phyloP scores from a whole-genome alignment of 2,888 invertebrate species.

The Apamea crenata region DNA sequence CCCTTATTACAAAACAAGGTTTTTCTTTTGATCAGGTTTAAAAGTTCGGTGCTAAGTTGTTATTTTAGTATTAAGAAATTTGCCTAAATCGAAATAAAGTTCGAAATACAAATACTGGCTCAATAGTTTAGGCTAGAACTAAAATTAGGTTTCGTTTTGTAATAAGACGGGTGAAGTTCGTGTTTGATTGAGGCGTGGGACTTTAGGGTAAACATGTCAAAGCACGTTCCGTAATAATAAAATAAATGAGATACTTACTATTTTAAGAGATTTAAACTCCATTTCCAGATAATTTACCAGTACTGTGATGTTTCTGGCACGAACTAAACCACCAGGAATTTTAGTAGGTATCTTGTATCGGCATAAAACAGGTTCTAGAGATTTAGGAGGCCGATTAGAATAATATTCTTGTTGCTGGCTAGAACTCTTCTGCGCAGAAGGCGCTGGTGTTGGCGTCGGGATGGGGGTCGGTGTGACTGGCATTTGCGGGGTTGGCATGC shows the following conservation, averaged over 20 bases:
- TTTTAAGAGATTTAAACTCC: slow-evolving; percentile 84
- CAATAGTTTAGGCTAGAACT: no score
- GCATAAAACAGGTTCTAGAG: slow-evolving; percentile 59
- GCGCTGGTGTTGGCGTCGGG: neutral
- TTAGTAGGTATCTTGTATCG: slow-evolving; percentile 78
- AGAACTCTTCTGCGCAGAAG: neutral
- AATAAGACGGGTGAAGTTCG: no score
- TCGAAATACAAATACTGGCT: no score
- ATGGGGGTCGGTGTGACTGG: neutral
- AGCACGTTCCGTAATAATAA: neutral
- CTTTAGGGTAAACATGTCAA: neutral
- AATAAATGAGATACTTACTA: slow-evolving; percentile 76
- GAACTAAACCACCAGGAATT: slow-evolving; percentile 80
- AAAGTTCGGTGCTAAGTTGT: no score
- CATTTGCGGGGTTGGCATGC: neutral
- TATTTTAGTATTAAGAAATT: no score
- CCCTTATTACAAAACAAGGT: no score
- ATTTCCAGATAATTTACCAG: slow-evolving; percentile 92
- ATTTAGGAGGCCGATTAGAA: slow-evolving; percentile 17
- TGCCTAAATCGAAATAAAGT: no score
- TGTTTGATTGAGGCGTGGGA: neutral
- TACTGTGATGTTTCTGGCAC: slow-evolving; percentile 76
- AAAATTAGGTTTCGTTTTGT: no score
- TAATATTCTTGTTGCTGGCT: neutral
- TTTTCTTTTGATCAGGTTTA: no score